A percentile compares a stretch with the other conserved stretches of the same genome.
These are phyloP conservation scores for Heliangelus exortis DNA, from an alignment of 2,797 vertebrate species.

Conservation along the genomic window DNA sequence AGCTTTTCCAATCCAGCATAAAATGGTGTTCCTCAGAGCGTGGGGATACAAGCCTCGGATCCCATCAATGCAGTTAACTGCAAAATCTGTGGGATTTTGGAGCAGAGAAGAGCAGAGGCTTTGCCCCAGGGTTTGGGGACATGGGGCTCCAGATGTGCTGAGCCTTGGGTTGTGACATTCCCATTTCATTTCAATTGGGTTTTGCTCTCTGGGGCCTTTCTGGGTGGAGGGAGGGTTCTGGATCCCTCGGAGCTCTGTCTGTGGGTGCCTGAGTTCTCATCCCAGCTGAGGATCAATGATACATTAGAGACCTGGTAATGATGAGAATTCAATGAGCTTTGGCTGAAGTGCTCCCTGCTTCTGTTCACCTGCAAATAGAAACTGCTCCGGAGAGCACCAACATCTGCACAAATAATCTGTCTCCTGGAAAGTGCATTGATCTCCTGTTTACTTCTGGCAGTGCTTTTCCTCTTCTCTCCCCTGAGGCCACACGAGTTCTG, in stretches of 20 bases:
- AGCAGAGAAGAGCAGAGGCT: neutral
- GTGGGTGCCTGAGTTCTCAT: neutral
- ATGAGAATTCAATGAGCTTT: conserved; percentile 76
- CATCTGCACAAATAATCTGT: conserved; percentile 73
- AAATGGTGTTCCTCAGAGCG: neutral
- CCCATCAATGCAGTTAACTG: accelerated
- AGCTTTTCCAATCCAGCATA: neutral
- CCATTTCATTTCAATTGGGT: neutral
- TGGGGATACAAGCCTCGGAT: accelerated
- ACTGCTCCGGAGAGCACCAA: conserved; percentile 64
- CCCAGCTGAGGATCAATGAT: conserved; percentile 69
- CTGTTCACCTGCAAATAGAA: conserved; percentile 58
- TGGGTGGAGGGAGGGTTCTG: neutral
- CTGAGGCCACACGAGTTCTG: neutral
- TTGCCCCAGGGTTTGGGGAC: neutral
- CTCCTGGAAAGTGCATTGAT: conserved; percentile 51
- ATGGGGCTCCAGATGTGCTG: neutral
- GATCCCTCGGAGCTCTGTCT: neutral
- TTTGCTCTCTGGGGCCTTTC: neutral
- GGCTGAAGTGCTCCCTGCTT: conserved; percentile 26
- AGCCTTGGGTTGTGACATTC: neutral
- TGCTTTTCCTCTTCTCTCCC: neutral
- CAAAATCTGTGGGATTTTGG: neutral
- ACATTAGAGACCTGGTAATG: conserved; percentile 69
- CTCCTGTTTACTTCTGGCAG: neutral